Percentiles rank a stretch among this genome's conserved stretches.
Conservation (phyloP, 2,113 vertebrate genomes). For the Hemicordylus capensis region DNA sequence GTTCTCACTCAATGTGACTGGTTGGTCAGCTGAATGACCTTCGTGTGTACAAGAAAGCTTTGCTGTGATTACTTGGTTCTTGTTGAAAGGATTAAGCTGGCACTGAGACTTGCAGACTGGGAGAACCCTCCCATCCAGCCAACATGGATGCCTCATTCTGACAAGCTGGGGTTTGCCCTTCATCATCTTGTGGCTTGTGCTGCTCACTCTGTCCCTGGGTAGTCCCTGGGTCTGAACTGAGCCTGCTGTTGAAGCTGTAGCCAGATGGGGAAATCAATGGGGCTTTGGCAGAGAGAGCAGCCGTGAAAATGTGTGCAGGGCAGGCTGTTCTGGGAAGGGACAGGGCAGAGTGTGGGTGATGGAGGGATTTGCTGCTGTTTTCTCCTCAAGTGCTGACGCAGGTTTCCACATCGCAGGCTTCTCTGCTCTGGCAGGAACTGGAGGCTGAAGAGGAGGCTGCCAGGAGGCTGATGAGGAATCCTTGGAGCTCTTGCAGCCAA, state of each 20-base stretch:
- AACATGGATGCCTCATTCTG: slow-evolving; percentile 9
- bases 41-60: slow-evolving; percentile 39
- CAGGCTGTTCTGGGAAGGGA: slow-evolving; percentile 46
- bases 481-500: slow-evolving; percentile 69
- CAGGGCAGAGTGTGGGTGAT: slow-evolving; percentile 55
- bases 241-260: background rate
- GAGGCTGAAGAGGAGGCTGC: slow-evolving; percentile 88
- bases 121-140: background rate
- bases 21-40: slow-evolving; percentile 18
- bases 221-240: background rate
- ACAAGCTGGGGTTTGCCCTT: background rate
- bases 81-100: background rate
- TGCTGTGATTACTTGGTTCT: background rate
- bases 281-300: background rate
- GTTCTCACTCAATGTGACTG: slow-evolving; percentile 24
- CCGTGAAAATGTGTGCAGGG: slow-evolving; percentile 53
- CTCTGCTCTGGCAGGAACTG: slow-evolving; percentile 99
- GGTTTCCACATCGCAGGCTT: slow-evolving; percentile 99
- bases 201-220: background rate
- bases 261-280: background rate
- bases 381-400: slow-evolving; percentile 88
- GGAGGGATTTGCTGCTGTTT: slow-evolving; percentile 59
- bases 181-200: background rate
- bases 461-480: slow-evolving; percentile 67
- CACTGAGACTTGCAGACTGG: background rate